phyloP scores from a whole-genome alignment of 2,113 vertebrate species.

The Dasyurus viverrinus region DNA sequence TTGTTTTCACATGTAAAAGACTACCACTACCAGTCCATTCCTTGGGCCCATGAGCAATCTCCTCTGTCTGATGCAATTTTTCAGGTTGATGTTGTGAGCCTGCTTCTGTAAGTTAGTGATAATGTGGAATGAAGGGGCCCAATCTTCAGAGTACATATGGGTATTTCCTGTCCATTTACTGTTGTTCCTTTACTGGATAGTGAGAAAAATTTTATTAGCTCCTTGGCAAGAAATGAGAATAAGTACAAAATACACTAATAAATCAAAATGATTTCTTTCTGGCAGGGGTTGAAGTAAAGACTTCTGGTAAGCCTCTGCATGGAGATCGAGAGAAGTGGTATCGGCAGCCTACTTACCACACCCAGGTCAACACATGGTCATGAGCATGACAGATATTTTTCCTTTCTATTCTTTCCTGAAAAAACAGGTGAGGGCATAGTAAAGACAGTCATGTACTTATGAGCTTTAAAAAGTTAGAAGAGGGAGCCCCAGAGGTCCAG shows the following conservation, averaged over 20 bases:
- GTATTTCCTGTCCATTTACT: background rate
- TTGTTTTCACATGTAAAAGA: background rate
- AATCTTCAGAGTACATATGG: background rate
- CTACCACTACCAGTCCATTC: background rate
- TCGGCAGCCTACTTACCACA: background rate
- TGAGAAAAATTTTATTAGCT: background rate
- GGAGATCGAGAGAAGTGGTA: background rate
- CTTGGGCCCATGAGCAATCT: background rate
- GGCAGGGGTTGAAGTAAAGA: background rate
- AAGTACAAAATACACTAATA: background rate
- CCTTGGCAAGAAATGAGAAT: background rate
- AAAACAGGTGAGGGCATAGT: background rate
- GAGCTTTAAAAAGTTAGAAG: background rate
- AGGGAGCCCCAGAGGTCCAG: background rate
- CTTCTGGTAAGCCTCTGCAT: background rate
- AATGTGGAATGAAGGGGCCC: background rate
- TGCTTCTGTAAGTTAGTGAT: background rate
- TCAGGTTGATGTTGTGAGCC: background rate
- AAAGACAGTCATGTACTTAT: background rate
- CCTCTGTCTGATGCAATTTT: background rate
- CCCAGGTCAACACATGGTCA: background rate
- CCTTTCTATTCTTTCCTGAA: background rate
- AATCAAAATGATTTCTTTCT: background rate
- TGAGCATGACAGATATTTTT: background rate
- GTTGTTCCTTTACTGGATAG: background rate